Evolutionary conservation across 2,888 invertebrate species (phyloP).

Genomic region (Heterodera filipjevi): DNA sequence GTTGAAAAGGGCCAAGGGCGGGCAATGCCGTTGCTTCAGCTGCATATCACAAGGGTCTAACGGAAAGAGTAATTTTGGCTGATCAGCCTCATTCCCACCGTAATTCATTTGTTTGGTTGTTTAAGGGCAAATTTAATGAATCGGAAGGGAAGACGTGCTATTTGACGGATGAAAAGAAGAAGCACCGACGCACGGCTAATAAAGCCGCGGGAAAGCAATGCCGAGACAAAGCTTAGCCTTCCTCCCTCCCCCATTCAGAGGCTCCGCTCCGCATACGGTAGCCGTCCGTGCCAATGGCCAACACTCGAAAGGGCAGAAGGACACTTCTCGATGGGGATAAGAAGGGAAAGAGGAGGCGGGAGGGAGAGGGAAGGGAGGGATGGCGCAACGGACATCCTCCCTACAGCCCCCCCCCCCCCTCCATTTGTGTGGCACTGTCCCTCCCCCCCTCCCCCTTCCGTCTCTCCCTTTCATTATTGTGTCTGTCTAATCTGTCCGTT

Average conservation of each 20-base stretch:
- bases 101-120: not conserved
- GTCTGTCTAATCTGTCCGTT: not conserved
- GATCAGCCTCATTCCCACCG: not conserved
- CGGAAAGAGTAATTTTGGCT: not conserved
- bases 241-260: not conserved
- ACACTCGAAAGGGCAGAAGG: slow-evolving; percentile 3
- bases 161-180: not conserved
- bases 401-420: not conserved
- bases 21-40: not conserved
- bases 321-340: not conserved
- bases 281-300: slow-evolving; percentile 19
- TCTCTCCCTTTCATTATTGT: not conserved
- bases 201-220: not conserved
- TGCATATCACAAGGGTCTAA: slow-evolving; percentile 5
- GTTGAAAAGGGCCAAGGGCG: not conserved
- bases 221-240: not conserved
- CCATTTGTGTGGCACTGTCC: slow-evolving; percentile 6
- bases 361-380: not conserved
- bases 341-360: not conserved
- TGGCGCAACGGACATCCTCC: slow-evolving; percentile 14
- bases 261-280: slow-evolving; percentile 18
- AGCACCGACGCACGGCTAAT: slow-evolving; percentile 5
- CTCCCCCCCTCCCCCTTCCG: not conserved
- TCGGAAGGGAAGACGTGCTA: not conserved
- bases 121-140: not conserved